Conservation (phyloP, 2,113 vertebrate genomes). For the Calypte anna region DNA sequence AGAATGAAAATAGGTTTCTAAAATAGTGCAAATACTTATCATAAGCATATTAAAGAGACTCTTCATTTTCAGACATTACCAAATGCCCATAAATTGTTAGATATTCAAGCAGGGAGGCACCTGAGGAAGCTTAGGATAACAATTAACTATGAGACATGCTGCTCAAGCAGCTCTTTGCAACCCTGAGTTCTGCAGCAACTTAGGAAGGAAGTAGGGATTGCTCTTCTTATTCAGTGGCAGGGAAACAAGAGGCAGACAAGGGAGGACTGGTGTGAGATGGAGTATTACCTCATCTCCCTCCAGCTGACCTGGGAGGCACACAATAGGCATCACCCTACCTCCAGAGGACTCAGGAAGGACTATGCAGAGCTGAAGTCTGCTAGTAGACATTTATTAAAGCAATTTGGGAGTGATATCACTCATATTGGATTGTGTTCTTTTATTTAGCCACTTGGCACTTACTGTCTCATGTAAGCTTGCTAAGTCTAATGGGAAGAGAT, state of each 20-base stretch:
- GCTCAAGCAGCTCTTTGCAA: not conserved
- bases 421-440: not conserved
- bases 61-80: conserved; percentile 40
- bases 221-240: not conserved
- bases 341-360: not conserved
- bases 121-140: conserved; percentile 34
- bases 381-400: not conserved
- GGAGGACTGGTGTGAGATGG: not conserved
- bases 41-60: conserved; percentile 62
- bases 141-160: not conserved
- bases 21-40: conserved; percentile 65
- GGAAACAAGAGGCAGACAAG: not conserved
- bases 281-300: not conserved
- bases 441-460: not conserved
- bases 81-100: conserved; percentile 62
- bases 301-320: not conserved
- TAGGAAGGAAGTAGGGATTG: not conserved
- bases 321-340: not conserved
- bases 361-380: not conserved
- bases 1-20: conserved; percentile 63
- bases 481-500: not conserved
- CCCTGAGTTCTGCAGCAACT: not conserved
- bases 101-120: conserved; percentile 18
- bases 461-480: not conserved
- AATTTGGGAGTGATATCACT: not conserved